These are phyloP conservation scores for Calephelis perditalis DNA, from an alignment of 2,888 invertebrate species.

Conservation along the genomic window DNA sequence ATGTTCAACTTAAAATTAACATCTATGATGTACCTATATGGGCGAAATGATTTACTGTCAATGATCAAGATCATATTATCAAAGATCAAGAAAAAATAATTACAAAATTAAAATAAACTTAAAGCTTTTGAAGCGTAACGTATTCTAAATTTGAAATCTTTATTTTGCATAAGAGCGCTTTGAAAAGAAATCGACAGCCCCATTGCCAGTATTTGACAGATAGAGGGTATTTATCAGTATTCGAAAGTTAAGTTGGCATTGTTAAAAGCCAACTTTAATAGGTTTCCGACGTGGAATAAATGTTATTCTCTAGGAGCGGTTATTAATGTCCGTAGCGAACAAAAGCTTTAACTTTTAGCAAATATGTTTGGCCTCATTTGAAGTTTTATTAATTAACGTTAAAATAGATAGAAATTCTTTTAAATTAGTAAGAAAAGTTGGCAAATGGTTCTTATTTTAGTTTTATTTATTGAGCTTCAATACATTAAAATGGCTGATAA, in stretches of 20 bases:
- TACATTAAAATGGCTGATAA: background rate
- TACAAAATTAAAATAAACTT: no score
- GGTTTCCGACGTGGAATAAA: slow-evolving; percentile 47
- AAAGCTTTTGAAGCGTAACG: no score
- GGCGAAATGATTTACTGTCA: no score
- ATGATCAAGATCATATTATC: no score
- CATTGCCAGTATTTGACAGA: slow-evolving; percentile 48
- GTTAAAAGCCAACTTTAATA: slow-evolving; percentile 56
- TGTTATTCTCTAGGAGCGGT: slow-evolving; percentile 37
- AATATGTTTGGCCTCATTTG: slow-evolving; percentile 11
- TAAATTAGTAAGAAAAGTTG: slow-evolving; percentile 5
- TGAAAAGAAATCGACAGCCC: slow-evolving; percentile 16
- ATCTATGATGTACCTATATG: no score
- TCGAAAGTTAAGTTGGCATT: slow-evolving; percentile 40
- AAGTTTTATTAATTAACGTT: slow-evolving; percentile 10
- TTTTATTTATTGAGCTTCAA: background rate
- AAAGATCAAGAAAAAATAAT: no score
- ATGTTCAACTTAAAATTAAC: no score
- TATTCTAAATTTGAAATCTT: no score
- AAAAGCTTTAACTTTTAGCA: slow-evolving; percentile 11
- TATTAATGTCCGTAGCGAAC: slow-evolving; percentile 16
- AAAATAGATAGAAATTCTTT: background rate
- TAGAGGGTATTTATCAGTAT: slow-evolving; percentile 59
- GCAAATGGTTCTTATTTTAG: background rate
- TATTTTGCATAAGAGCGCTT: no score